Evolutionary conservation across 2,797 vertebrate species (phyloP), one percentile per base, ranked within the genome.

Genomic region (Sebastes variabilis): DNA sequence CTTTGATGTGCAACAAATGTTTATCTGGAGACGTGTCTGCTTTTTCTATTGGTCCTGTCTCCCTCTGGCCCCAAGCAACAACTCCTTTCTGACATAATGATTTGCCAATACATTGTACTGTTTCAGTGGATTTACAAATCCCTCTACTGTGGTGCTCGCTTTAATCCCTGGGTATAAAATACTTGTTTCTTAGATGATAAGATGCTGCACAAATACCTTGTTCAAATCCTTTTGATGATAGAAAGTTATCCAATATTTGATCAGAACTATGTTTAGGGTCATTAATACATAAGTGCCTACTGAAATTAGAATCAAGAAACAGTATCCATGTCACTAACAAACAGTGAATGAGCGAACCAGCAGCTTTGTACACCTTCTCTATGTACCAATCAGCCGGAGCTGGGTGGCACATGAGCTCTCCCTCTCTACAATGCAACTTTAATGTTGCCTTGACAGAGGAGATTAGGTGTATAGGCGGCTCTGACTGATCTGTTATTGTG

Each of bases 341-440:
- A 66, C 70, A 75, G 62, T 72, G 56, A 82, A 72, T 16, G 42
- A 72, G 73, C 56, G 14, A 82, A 70, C 56, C 56, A 30, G n/a
- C 13, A 34, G 56, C 38, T 64, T 77, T 65, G 79, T 25, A 30
- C 38, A 69, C 27, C 67, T 75, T 5, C n/a, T 80, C 38, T 46
- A 24, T 25, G 55, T 27, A 66, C 56, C 72, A 85, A 68, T 86
- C 68, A 80, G 66, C 67, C 6, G 6, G 11, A 49, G 34, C 61
- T 55, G 58, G 59, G 72, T 79, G 84, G 80, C 84, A 92, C 75
- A 79, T 68, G 82, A 89, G 81, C 82, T 75, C 81, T 86, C 22
- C 75, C 18, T 72, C 77, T 59, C 56, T 25, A n/a, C 79, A 76
- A 93, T 93, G 85, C 88, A 94, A 92, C 83, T 92, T 92, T 94